Percentiles rank a stretch among this genome's conserved stretches.
phyloP scores from a whole-genome alignment of 1,140 invertebrate genomes.

The Drosophila sp. region DNA sequence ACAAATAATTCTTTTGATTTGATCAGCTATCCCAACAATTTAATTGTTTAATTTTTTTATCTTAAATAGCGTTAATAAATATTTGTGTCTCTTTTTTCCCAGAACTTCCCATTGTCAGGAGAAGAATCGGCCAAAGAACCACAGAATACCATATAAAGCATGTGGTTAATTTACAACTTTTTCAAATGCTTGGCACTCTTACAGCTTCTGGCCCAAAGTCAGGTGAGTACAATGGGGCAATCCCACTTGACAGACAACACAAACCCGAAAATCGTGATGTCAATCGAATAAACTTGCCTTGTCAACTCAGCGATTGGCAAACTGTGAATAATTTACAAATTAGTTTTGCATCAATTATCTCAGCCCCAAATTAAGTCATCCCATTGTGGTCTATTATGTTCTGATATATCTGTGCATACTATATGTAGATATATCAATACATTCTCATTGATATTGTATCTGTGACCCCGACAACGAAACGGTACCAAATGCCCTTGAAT shows the following conservation, averaged over 20 bases:
- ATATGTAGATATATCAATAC: conserved; percentile 6
- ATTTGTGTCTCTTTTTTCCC: neutral
- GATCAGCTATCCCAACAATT: too few species aligned
- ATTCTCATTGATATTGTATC: conserved; percentile 10
- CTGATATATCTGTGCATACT: conserved; percentile 1
- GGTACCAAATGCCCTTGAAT: conserved; percentile 43
- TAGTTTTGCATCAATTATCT: conserved; percentile 67
- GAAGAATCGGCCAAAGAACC: conserved; percentile 26
- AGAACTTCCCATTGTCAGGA: neutral
- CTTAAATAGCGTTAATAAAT: neutral
- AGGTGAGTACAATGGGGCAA: conserved; percentile 60
- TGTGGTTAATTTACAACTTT: conserved; percentile 55
- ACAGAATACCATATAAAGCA: conserved; percentile 20
- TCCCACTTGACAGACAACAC: conserved; percentile 62
- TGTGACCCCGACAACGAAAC: conserved; percentile 42
- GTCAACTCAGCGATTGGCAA: conserved; percentile 46
- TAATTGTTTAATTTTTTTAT: too few species aligned
- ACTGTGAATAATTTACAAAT: conserved; percentile 64
- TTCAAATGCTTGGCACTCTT: conserved; percentile 63
- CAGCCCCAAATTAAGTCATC: conserved; percentile 57
- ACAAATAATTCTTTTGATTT: neutral
- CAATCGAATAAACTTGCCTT: conserved; percentile 64
- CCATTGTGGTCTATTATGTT: conserved; percentile 38
- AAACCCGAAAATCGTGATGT: conserved; percentile 53
- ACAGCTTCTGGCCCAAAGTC: conserved; percentile 63